Base-by-base conservation (phyloP, 2,797 vertebrate species). In the Leptoclinus maculatus region DNA sequence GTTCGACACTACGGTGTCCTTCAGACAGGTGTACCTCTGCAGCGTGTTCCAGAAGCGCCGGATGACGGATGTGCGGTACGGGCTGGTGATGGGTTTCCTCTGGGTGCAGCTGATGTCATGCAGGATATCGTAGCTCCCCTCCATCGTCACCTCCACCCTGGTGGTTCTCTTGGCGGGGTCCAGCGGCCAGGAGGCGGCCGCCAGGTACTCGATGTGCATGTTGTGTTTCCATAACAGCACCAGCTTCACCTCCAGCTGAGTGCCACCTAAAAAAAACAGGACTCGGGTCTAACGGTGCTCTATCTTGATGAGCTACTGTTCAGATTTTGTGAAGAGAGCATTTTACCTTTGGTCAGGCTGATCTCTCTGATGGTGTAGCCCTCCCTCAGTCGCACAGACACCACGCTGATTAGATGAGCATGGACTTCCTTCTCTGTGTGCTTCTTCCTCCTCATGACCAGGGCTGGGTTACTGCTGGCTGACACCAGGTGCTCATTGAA, bases 11-110 rank as follows among this genome's bases (percentile, higher is more conserved):
- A 27, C 0, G 6, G 34, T 53, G 12, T 38, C 19, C 27, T 34
- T 2, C 1, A 49, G 62, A 51, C 4, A 21, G 72, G 19, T 32
- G 64, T 78, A 99, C 98, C 98, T 99, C 92, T 99, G 98, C 74
- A 99, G 93, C 0, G 98, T 99, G 92, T 98, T 99, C 98, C 98
- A 99, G 94, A 99, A 99, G 83, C 98, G 97, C 0, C 98, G 96
- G 89, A 99, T 99, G 71, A 99, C 98, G 0, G 97, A 97, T 2
- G 98, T 99, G 53, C 98, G 97, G 90, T 98, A 99, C 0, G 98
- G 95, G 34, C 97, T 99, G 79, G 98, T 97, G 89, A 99, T 99
- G 41, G 98, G 98, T 62, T 99, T 99, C 90, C 97, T 96, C 86
- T 99, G 96, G 5, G 98, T 98, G 91, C 98, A 99, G 90, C 97